Percentiles rank a stretch among this genome's conserved stretches.
phyloP scores from a whole-genome alignment of 2,888 invertebrate species.

The Steromphala cineraria region DNA sequence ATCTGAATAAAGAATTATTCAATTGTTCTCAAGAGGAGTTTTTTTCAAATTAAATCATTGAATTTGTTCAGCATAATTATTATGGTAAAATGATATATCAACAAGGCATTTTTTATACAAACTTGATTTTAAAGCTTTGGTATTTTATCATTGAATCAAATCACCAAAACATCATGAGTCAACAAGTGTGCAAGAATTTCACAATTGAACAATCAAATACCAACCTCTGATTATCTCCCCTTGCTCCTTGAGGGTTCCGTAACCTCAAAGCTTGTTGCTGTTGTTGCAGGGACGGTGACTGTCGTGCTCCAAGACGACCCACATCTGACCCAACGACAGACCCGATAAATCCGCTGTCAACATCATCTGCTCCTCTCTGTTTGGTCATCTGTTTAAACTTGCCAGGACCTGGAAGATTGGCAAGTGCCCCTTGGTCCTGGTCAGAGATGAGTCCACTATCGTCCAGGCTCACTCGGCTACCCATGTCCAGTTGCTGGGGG shows the following conservation, averaged over 20 bases:
- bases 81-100: too few species aligned
- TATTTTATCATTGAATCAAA: too few species aligned
- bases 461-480: slow-evolving; percentile 57
- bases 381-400: slow-evolving; percentile 67
- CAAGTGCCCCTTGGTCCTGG: slow-evolving; percentile 52
- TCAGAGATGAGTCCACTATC: slow-evolving; percentile 63
- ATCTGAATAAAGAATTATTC: too few species aligned
- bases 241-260: slow-evolving; percentile 35
- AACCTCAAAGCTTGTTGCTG: slow-evolving; percentile 45
- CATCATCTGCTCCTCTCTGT: slow-evolving; percentile 58
- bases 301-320: slow-evolving; percentile 44
- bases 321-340: slow-evolving; percentile 66
- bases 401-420: slow-evolving; percentile 63
- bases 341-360: slow-evolving; percentile 69
- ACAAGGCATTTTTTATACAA: too few species aligned
- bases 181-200: too few species aligned
- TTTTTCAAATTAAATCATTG: too few species aligned
- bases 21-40: too few species aligned
- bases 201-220: too few species aligned
- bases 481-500: slow-evolving; percentile 49
- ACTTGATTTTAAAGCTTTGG: too few species aligned
- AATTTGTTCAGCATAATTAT: too few species aligned
- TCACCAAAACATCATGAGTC: too few species aligned
- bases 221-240: not conserved
- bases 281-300: slow-evolving; percentile 45